Evolutionary conservation across 2,113 vertebrate species (phyloP).

Genomic region (Eulacestoma nigropectus): DNA sequence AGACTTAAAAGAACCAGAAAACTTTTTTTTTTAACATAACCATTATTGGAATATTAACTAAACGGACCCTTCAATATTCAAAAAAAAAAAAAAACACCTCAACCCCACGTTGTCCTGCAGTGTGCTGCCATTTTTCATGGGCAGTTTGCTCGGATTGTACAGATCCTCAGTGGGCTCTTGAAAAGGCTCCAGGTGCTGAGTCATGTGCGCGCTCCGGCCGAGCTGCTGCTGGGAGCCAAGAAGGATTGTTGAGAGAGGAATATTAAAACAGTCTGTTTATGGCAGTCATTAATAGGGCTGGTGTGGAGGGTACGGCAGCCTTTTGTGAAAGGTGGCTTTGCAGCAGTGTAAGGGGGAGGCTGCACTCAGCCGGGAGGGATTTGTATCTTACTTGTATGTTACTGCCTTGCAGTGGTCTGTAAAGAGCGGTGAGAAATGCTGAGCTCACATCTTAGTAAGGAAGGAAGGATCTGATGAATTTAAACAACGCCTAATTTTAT

Average conservation of each 20-base stretch:
- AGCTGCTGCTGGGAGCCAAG: constrained; percentile 18
- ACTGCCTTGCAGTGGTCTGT: not conserved
- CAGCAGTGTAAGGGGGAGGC: not conserved
- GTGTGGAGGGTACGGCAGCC: not conserved
- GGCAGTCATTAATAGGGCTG: not conserved
- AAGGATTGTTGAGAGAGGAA: not conserved
- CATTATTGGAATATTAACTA: not conserved
- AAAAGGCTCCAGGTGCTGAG: constrained; percentile 44
- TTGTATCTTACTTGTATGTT: not conserved
- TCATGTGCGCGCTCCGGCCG: not conserved
- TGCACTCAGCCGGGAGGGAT: not conserved
- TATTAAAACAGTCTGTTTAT: constrained; percentile 25
- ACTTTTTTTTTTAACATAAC: not conserved
- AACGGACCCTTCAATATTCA: not conserved
- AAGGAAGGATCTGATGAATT: not conserved
- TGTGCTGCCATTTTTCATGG: not conserved
- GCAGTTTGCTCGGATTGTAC: not conserved
- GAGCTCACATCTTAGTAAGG: not conserved
- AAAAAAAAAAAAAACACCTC: accelerated
- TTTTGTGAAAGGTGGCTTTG: not conserved
- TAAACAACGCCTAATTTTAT: not conserved
- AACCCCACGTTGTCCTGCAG: accelerated
- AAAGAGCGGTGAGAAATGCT: not conserved
- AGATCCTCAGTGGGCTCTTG: constrained; percentile 1
- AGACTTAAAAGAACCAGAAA: not conserved